phyloP scores from a whole-genome alignment of 2,888 invertebrate genomes.

The Erynnis tages region DNA sequence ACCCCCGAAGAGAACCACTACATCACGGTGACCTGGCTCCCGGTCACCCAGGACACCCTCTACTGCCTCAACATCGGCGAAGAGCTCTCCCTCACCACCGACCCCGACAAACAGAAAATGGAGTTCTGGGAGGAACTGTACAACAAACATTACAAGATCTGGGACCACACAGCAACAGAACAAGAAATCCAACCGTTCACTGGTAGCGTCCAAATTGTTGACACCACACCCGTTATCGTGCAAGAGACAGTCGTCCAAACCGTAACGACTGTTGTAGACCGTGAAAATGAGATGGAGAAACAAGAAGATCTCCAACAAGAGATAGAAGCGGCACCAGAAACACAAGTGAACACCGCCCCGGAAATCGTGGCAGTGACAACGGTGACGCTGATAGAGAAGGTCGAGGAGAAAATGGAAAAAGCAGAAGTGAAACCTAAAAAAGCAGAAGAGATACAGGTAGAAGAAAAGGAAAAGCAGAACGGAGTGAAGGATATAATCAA shows the following conservation, averaged over 20 bases:
- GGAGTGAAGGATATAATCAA: constrained; percentile 41
- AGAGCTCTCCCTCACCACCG: constrained; percentile 56
- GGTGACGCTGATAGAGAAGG: too few species aligned
- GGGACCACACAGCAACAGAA: constrained; percentile 55
- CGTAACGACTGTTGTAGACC: constrained; percentile 14
- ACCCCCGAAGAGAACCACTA: constrained; percentile 69
- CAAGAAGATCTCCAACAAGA: constrained; percentile 10
- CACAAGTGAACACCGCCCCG: constrained; percentile 11
- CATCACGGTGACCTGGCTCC: constrained; percentile 64
- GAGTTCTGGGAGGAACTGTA: constrained; percentile 69
- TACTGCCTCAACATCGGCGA: constrained; percentile 58
- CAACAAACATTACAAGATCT: constrained; percentile 63
- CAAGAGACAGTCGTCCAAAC: constrained; percentile 33
- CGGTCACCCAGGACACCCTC: constrained; percentile 61
- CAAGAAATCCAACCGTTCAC: constrained; percentile 25
- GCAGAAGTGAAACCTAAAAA: constrained; percentile 24
- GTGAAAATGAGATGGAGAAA: not conserved
- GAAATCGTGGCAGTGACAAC: constrained; percentile 29
- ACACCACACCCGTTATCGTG: constrained; percentile 31
- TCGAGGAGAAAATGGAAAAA: too few species aligned
- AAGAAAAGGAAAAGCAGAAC: constrained; percentile 33
- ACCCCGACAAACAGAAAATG: constrained; percentile 65
- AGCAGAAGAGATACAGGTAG: not conserved
- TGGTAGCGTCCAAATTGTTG: too few species aligned
- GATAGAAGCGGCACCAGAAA: too few species aligned